Conservation (phyloP, 2,888 invertebrate species). For the Dascillus cervinus region DNA sequence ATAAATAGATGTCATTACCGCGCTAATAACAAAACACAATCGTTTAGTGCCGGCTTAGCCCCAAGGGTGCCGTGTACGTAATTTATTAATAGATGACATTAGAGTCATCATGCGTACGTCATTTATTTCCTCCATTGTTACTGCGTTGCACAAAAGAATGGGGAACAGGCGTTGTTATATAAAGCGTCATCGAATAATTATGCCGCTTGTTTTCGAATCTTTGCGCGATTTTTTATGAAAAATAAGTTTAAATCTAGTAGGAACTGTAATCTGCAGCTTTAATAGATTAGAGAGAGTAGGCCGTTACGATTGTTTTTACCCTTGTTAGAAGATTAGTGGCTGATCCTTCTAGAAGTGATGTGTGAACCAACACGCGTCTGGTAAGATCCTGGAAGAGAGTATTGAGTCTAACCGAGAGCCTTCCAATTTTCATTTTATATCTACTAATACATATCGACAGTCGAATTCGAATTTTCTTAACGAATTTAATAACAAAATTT, state of each 20-base stretch:
- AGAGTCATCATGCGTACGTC: constrained; percentile 35
- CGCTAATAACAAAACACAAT: constrained; percentile 44
- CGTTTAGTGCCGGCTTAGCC: constrained; percentile 37
- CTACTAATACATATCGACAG: too few relatives aligned
- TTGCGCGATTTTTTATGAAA: constrained; percentile 14
- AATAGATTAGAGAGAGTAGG: constrained; percentile 25
- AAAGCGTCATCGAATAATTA: constrained; percentile 9
- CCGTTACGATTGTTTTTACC: constrained; percentile 40
- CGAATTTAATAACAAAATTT: too few relatives aligned
- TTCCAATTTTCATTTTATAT: too few relatives aligned
- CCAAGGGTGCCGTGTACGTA: constrained; percentile 40
- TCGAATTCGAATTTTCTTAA: too few relatives aligned
- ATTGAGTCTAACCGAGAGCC: too few relatives aligned
- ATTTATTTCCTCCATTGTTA: constrained; percentile 36
- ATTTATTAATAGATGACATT: constrained; percentile 44
- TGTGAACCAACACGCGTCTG: constrained; percentile 40
- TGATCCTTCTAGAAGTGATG: constrained; percentile 39
- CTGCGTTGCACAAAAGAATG: constrained; percentile 33
- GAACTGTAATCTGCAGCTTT: constrained; percentile 21
- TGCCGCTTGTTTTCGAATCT: too few relatives aligned
- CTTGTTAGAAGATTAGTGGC: constrained; percentile 42
- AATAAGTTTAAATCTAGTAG: constrained; percentile 19
- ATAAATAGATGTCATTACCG: constrained; percentile 45
- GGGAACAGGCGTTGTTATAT: constrained; percentile 17
- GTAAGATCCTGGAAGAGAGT: constrained; percentile 11